A percentile compares a stretch with the other conserved stretches of the same genome.
These are phyloP conservation scores for Epinotia brunnichana DNA, from an alignment of 2,888 invertebrate species.

Conservation along the genomic window DNA sequence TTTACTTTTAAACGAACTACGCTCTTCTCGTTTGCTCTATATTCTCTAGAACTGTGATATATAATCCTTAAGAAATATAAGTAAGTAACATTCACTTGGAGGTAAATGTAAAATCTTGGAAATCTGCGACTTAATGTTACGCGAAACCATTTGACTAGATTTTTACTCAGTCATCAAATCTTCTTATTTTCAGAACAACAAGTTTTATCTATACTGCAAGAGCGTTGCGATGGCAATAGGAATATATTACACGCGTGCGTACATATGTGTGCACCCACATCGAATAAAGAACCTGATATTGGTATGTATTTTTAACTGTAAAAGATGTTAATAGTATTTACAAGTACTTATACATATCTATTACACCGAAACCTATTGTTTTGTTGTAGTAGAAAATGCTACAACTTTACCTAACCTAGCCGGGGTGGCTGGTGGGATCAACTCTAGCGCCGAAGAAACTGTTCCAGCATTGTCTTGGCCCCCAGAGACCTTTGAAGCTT, in stretches of 20 bases:
- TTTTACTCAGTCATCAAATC: neutral
- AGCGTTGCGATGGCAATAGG: constrained; percentile 97
- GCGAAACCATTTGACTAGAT: neutral
- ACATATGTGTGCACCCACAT: constrained; percentile 96
- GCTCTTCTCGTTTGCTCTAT: no score
- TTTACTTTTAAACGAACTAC: neutral
- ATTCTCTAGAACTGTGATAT: no score
- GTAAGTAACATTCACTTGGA: neutral
- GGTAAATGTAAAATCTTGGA: neutral
- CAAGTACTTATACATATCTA: neutral
- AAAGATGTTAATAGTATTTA: neutral
- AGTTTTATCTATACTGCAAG: constrained; percentile 87
- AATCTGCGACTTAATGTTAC: no score
- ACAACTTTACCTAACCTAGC: constrained; percentile 68
- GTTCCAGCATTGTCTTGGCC: constrained; percentile 91
- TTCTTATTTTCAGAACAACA: constrained; percentile 69
- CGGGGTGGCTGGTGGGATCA: constrained; percentile 59
- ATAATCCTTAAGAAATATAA: no score
- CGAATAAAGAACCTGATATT: constrained; percentile 94
- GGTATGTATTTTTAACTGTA: constrained; percentile 67
- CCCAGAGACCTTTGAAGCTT: constrained; percentile 91
- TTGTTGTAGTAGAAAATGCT: constrained; percentile 68
- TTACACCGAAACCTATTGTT: neutral
- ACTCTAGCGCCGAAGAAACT: constrained; percentile 84
- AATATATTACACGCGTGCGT: constrained; percentile 98